These are phyloP conservation scores for Crocuta crocuta DNA, from an alignment of 2,113 vertebrate species.

Conservation along the genomic window DNA sequence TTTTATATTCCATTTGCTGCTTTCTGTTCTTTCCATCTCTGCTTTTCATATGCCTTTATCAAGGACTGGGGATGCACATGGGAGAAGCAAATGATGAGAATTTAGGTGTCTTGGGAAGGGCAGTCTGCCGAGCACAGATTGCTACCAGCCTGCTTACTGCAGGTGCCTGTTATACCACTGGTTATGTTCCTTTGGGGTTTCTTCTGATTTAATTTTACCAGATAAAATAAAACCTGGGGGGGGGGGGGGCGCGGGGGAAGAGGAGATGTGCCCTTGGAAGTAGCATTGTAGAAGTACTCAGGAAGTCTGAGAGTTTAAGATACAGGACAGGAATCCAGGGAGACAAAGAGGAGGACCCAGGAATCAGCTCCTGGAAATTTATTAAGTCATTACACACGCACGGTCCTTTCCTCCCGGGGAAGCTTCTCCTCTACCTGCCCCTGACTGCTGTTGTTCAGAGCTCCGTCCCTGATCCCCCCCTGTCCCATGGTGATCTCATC, in stretches of 20 bases:
- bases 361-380: too few relatives aligned
- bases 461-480: neutral
- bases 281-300: neutral
- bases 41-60: neutral
- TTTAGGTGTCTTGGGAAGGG: constrained; percentile 39
- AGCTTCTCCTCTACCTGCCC: neutral
- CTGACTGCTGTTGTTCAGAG: neutral
- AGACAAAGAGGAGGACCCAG: neutral
- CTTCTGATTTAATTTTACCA: constrained; percentile 35
- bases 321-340: neutral
- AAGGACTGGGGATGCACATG: neutral
- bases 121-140: constrained; percentile 10
- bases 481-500: neutral
- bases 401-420: neutral
- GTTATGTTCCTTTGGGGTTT: constrained; percentile 15
- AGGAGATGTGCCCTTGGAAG: neutral
- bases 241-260: neutral
- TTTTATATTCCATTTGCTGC: constrained; percentile 54
- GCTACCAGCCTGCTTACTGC: neutral
- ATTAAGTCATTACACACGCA: neutral
- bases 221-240: neutral
- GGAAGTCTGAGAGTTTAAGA: neutral
- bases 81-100: neutral
- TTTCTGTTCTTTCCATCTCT: constrained; percentile 65
- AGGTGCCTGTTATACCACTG: neutral